phyloP scores from a whole-genome alignment of 2,888 invertebrate genomes.

The Sarcophaga rosellei region DNA sequence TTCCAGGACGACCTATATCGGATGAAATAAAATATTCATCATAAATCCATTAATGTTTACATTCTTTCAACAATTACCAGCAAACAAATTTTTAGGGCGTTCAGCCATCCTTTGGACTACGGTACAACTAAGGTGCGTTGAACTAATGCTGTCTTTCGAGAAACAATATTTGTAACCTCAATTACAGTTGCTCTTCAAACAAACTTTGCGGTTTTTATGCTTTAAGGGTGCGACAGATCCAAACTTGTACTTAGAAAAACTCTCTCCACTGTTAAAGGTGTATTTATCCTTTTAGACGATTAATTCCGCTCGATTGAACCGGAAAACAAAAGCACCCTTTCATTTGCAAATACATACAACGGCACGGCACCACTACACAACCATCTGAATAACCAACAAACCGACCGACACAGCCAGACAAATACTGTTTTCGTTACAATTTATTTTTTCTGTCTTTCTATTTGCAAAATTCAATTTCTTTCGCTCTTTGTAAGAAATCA shows the following conservation, averaged over 20 bases:
- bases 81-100: conserved; percentile 80
- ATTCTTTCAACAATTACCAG: conserved; percentile 73
- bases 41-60: background rate
- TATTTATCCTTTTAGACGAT: conserved; percentile 39
- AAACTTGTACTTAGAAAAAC: background rate
- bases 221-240: conserved; percentile 12
- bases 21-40: conserved; percentile 58
- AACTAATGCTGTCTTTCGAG: background rate
- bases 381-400: conserved; percentile 24
- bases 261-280: conserved; percentile 10
- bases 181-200: background rate
- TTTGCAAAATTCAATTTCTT: background rate
- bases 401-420: background rate
- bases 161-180: background rate
- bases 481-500: conserved; percentile 43
- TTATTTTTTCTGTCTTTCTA: conserved; percentile 11
- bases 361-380: background rate
- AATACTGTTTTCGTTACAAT: conserved; percentile 10
- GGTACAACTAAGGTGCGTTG: too few relatives aligned
- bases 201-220: background rate
- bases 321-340: conserved; percentile 43
- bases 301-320: conserved; percentile 60
- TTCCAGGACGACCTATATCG: conserved; percentile 75
- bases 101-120: conserved; percentile 76
- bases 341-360: conserved; percentile 20